These are phyloP conservation scores for Hippoglossus stenolepis DNA, from an alignment of 2,113 vertebrate species.

Conservation along the genomic window DNA sequence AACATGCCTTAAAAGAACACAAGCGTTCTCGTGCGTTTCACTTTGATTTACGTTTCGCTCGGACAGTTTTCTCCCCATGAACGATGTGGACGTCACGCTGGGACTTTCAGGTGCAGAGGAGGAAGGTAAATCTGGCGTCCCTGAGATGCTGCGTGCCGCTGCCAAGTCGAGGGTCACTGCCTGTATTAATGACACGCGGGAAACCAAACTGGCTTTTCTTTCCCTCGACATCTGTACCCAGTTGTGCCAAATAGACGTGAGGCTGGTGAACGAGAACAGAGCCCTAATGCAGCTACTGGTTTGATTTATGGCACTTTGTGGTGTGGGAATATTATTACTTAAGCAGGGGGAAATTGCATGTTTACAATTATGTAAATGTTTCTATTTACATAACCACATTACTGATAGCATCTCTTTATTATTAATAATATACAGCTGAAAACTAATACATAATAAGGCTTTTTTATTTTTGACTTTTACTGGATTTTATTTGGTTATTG, in stretches of 20 bases:
- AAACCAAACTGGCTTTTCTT: conserved; percentile 66
- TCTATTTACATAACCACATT: conserved; percentile 7
- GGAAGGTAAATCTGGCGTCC: conserved; percentile 49
- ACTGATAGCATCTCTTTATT: background rate
- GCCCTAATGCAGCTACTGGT: conserved; percentile 1
- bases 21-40: background rate
- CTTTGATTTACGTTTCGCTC: background rate
- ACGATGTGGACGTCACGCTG: conserved; percentile 1
- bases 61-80: background rate
- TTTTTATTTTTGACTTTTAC: background rate
- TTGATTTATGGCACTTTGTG: conserved; percentile 56
- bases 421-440: background rate
- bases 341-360: conserved; percentile 6
- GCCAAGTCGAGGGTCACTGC: conserved; percentile 62
- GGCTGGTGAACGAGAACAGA: conserved; percentile 22
- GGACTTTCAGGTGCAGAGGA: conserved; percentile 47
- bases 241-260: conserved; percentile 42
- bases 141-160: conserved; percentile 24
- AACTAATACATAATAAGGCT: background rate
- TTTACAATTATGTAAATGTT: conserved; percentile 38
- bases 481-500: background rate
- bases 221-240: conserved; percentile 63
- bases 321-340: conserved; percentile 2
- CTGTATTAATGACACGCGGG: conserved; percentile 67
- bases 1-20: background rate